Evolutionary conservation across 1,140 invertebrate genomes (phyloP).

Genomic region (Lepidotrigona ventralis): DNA sequence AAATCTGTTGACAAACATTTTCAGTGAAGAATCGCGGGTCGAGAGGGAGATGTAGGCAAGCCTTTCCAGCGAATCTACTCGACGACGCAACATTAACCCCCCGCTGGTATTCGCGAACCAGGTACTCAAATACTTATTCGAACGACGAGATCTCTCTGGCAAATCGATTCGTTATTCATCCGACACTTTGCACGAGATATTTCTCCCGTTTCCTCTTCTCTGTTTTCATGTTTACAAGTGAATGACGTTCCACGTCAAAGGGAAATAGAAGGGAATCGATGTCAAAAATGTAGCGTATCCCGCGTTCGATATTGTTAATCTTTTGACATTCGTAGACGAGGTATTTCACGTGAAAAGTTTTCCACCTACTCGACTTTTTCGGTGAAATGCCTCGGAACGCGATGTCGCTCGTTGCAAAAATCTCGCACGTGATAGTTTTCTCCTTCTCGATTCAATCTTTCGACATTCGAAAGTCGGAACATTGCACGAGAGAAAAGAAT

Average conservation of each 20-base stretch:
- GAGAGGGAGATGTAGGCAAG: background rate
- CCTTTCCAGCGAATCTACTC: background rate
- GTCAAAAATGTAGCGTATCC: background rate
- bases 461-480: background rate
- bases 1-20: slow-evolving; percentile 44
- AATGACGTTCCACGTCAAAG: background rate
- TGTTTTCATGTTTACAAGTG: background rate
- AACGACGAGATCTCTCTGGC: background rate
- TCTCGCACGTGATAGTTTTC: background rate
- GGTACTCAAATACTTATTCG: background rate
- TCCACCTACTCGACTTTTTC: background rate
- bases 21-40: slow-evolving; percentile 11
- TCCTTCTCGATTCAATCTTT: background rate
- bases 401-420: background rate
- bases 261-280: background rate
- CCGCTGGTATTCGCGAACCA: background rate
- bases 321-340: background rate
- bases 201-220: background rate
- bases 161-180: background rate
- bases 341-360: background rate
- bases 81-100: background rate
- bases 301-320: background rate
- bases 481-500: background rate
- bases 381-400: background rate
- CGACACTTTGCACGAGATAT: background rate